phyloP scores from a whole-genome alignment of 1,140 invertebrate species.

The Apis laboriosa region DNA sequence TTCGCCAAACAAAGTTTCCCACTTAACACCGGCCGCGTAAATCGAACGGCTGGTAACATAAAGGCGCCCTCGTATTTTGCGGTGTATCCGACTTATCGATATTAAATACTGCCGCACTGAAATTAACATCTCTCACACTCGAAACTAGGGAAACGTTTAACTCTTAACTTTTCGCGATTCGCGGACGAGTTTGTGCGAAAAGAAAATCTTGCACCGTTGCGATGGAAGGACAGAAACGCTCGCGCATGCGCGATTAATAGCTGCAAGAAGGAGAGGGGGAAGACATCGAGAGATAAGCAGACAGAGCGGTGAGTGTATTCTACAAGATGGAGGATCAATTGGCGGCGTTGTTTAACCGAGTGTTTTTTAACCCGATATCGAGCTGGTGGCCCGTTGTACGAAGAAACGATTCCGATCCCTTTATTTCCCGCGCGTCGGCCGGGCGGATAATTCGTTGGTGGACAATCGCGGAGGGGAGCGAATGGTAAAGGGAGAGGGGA shows the following conservation, averaged over 20 bases:
- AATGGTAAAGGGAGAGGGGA: slow-evolving; percentile 29
- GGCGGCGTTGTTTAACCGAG: background rate
- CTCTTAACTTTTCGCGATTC: no score
- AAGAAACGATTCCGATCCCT: no score
- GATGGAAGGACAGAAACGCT: no score
- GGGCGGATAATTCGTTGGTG: slow-evolving; percentile 5
- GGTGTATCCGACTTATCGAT: background rate
- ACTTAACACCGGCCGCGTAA: slow-evolving; percentile 41
- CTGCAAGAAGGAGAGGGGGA: no score
- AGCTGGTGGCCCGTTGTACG: no score
- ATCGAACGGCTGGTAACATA: slow-evolving; percentile 13
- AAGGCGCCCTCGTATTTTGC: background rate
- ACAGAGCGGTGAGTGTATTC: no score
- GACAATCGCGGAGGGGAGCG: slow-evolving; percentile 34
- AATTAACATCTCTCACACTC: background rate
- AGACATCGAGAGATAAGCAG: background rate
- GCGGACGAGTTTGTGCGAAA: no score
- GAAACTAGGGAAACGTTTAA: no score
- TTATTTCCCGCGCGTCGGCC: background rate
- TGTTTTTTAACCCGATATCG: background rate
- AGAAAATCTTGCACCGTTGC: background rate
- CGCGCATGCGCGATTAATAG: background rate
- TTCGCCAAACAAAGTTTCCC: slow-evolving; percentile 42
- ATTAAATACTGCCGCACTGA: background rate
- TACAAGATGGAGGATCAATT: slow-evolving; percentile 13